Evolutionary conservation across 2,113 vertebrate genomes (phyloP), one percentile per base, ranked within the genome.

Genomic region (Melozone crissalis): DNA sequence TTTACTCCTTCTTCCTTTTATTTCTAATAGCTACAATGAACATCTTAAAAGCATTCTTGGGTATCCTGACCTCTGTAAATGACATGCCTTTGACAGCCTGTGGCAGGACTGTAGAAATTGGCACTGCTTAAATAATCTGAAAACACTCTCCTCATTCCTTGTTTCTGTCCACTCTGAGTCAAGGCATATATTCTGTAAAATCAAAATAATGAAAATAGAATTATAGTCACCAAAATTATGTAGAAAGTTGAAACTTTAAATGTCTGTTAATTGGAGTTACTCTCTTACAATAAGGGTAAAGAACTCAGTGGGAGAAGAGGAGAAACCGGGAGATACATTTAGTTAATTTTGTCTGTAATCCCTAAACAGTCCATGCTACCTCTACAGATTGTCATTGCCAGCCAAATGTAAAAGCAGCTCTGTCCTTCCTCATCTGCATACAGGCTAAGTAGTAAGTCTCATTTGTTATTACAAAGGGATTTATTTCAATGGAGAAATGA

Each of bases 401-500:
- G 39, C 68, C 83, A 84, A 54, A 68, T 72, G 74, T 94, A 78
- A 92, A 96, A 92, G 66, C 55, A 83, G 30, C 57, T 85, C 84
- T 78, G 73, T 75, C 71, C 78, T 81, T 85, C n/a, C 84, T 96
- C 94, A 89, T 97, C 95, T 98, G 91, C 94, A 91, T 96, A 93
- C 75, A 94, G 87, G 66, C 95, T 96, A 93, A 95, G 85, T 72
- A 92, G 81, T 89, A 89, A 91, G 75, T 89, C 93, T 94, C 58
- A 2, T 97, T 97, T 97, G 91, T 95, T 97, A 95, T 96, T 97
- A 95, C 90, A 96, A 94, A 97, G 55, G 92, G 94, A 96, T 98
- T 98, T 94, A 95, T 97, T 98, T 98, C 94, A 97, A 87, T 92
- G 90, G 96, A 95, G 95, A 97, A 96, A 95, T 90, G 81, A 97